Evolutionary conservation across 2,888 invertebrate species (phyloP).

Genomic region (Sussaba pulchella): DNA sequence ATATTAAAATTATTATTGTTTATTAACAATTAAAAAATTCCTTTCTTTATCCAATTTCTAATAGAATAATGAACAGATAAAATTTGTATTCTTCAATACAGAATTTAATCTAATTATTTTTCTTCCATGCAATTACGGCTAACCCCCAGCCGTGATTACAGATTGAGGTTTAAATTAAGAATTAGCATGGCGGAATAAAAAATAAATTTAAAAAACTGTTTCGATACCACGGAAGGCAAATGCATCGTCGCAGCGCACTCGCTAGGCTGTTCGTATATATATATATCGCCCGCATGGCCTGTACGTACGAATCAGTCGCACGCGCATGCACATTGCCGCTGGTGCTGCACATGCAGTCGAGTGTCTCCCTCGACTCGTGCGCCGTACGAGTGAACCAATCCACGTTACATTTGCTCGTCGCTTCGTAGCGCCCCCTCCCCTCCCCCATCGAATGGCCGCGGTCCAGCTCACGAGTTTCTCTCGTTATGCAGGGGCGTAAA

Average conservation of each 20-base stretch:
- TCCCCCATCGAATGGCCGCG: slow-evolving; percentile 67
- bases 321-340: slow-evolving; percentile 59
- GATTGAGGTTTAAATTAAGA: slow-evolving; percentile 2
- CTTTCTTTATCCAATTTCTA: too few species aligned
- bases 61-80: too few species aligned
- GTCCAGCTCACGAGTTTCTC: slow-evolving; percentile 69
- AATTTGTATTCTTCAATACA: too few species aligned
- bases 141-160: too few species aligned
- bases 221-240: neutral
- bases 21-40: too few species aligned
- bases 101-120: too few species aligned
- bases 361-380: slow-evolving; percentile 47
- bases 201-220: neutral
- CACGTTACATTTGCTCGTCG: slow-evolving; percentile 64
- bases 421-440: slow-evolving; percentile 65
- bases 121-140: too few species aligned
- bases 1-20: too few species aligned
- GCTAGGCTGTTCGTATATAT: slow-evolving; percentile 15
- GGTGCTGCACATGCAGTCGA: slow-evolving; percentile 60
- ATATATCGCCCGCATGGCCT: slow-evolving; percentile 1
- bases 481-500: slow-evolving; percentile 82
- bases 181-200: slow-evolving; percentile 11
- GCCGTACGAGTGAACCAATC: slow-evolving; percentile 64
- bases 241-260: slow-evolving; percentile 8
- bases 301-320: slow-evolving; percentile 46